These are phyloP conservation scores for Spicauda simplicius DNA, from an alignment of 2,888 invertebrate genomes.

Conservation along the genomic window DNA sequence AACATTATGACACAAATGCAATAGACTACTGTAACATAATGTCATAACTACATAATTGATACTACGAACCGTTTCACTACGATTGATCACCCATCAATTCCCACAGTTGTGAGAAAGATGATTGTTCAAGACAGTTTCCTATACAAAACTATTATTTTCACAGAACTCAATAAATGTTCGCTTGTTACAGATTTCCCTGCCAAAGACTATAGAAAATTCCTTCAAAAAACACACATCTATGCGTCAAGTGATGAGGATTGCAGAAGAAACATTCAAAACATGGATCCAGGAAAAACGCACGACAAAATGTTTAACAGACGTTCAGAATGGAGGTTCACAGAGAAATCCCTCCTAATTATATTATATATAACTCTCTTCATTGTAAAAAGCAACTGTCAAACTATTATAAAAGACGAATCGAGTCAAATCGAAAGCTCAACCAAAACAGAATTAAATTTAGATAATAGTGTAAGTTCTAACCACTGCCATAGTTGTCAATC, in stretches of 20 bases:
- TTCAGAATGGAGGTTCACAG: constrained; percentile 62
- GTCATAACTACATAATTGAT: constrained; percentile 24
- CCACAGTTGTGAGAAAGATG: constrained; percentile 11
- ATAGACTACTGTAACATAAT: constrained; percentile 13
- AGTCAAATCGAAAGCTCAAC: constrained; percentile 63
- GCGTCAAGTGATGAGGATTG: constrained; percentile 34
- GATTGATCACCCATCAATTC: constrained; percentile 15
- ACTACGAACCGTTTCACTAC: constrained; percentile 21
- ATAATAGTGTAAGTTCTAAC: constrained; percentile 68
- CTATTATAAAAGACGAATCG: constrained; percentile 52
- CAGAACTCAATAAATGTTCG: constrained; percentile 28
- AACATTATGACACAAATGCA: constrained; percentile 15
- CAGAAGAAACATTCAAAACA: constrained; percentile 52
- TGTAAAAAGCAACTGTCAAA: constrained; percentile 62
- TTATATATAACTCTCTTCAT: constrained; percentile 62
- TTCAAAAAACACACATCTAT: constrained; percentile 37
- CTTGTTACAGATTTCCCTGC: constrained; percentile 67
- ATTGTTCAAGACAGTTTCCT: constrained; percentile 17
- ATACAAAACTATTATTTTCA: constrained; percentile 16
- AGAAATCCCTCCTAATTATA: constrained; percentile 56
- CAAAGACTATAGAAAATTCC: constrained; percentile 47
- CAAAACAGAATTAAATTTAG: constrained; percentile 67
- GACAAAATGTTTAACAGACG: constrained; percentile 55
- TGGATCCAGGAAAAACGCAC: constrained; percentile 60
- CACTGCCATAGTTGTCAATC: constrained; percentile 76